Evolutionary conservation across 2,888 invertebrate genomes (phyloP), one percentile per base, ranked within the genome.

Genomic region (Dicroscelio sp.): DNA sequence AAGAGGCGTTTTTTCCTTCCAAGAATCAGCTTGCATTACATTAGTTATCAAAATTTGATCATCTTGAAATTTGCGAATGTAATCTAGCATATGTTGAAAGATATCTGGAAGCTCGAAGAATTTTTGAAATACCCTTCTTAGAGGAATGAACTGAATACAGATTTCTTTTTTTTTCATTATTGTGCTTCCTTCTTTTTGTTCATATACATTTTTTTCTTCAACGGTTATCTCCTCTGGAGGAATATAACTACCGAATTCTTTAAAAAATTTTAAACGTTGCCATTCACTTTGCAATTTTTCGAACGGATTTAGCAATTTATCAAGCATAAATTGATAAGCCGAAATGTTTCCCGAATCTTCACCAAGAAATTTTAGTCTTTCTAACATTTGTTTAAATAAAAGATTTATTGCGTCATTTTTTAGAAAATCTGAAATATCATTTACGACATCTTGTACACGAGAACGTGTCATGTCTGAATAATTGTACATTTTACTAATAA

Each of bases 301-400:
- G 38, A 76, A 76, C 5, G 76, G 76, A 12, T 35, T 60, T 35
- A 17, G 27, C 27, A 76, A 35, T 35, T 38, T 58, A 14, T 23
- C n/a, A 6, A 60, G 5, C 76, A 76, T 76, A n/a, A 20, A 25
- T 27, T 20, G 8, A 60, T 76, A 76, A 20, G 60, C 58, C 3
- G 38, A 10, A 23, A 76, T 27, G 38, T 76, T 76, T 35, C 38
- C 76, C 2, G 76, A 20, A 25, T 23, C 8, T 76, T 76, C 76
- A 27, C 76, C 76, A 38, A 76, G 76, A 76, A 38, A 23, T 14
- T 10, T 27, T 17, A 63, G 10, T 30, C 63, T 14, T 20, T 48
- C 1, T 17, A 48, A 17, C 2, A 48, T 48, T 20, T 48, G 48
- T 17, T 6, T 48, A 17, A 48, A 48, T 20, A 48, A 17, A 2